Percentiles rank a stretch among this genome's conserved stretches.
Evolutionary conservation across 2,797 vertebrate species (phyloP).

Genomic region (Geotria australis): DNA sequence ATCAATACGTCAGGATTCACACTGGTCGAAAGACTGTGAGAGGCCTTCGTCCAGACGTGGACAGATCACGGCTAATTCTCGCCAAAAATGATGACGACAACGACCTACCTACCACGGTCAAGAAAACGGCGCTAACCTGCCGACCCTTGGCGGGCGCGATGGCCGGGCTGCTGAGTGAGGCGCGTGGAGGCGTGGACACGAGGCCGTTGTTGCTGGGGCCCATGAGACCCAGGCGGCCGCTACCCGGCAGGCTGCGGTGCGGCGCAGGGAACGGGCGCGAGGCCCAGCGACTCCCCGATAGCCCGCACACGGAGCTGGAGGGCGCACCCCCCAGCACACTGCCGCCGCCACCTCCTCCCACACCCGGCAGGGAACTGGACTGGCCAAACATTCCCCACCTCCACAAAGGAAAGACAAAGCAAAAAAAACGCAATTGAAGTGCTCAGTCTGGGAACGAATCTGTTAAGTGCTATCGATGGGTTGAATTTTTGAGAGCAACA

Average conservation of each 20-base stretch:
- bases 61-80: no score
- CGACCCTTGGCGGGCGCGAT: constrained; percentile 10
- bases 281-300: constrained; percentile 19
- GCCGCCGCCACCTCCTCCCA: constrained; percentile 38
- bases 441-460: no score
- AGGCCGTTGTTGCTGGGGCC: constrained; percentile 27
- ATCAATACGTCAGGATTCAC: no score
- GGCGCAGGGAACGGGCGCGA: constrained; percentile 81
- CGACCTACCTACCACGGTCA: no score
- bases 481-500: no score
- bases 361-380: constrained; percentile 68
- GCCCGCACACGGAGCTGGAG: no score
- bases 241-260: constrained; percentile 46
- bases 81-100: no score
- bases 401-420: neutral
- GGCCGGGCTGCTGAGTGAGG: constrained; percentile 37
- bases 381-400: constrained; percentile 27
- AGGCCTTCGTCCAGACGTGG: no score
- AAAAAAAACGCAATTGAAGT: no score
- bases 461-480: no score
- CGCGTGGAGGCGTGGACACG: constrained; percentile 41
- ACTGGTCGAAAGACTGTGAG: no score
- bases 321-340: constrained; percentile 9
- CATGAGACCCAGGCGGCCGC: constrained; percentile 40
- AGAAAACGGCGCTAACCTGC: constrained; percentile 22